Evolutionary conservation across 2,888 invertebrate genomes (phyloP).

Genomic region (Apomyelois bistriatella): DNA sequence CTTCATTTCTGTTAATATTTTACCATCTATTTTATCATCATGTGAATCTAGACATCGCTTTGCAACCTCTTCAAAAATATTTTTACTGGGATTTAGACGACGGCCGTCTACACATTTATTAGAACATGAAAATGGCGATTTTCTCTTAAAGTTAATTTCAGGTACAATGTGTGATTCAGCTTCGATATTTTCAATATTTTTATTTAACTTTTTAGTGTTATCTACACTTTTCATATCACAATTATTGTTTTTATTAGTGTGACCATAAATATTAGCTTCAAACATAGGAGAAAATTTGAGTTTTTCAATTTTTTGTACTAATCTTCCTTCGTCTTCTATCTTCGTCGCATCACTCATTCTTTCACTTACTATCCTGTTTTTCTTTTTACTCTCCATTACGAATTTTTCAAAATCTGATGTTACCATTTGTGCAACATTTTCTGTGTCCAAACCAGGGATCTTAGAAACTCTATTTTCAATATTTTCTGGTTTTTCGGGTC

Average conservation of each 20-base stretch:
- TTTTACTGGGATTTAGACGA: background rate
- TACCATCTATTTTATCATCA: conserved; percentile 32
- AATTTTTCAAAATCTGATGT: conserved; percentile 1
- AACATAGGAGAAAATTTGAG: conserved; percentile 44
- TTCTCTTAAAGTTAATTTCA: no score
- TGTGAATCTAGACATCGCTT: conserved; percentile 35
- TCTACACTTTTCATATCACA: background rate
- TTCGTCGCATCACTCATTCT: conserved; percentile 26
- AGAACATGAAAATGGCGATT: background rate
- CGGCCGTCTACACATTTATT: background rate
- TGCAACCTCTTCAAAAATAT: conserved; percentile 31
- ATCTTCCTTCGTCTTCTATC: conserved; percentile 34
- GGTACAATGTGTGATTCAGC: background rate
- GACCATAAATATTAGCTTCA: conserved; percentile 27
- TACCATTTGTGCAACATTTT: conserved; percentile 18
- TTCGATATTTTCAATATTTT: background rate
- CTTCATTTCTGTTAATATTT: conserved; percentile 37
- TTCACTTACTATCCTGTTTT: conserved; percentile 27
- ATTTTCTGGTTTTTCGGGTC: conserved; percentile 17
- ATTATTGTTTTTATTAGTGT: background rate
- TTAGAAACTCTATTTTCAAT: background rate
- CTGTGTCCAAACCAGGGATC: conserved; percentile 6
- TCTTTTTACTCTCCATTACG: conserved; percentile 24
- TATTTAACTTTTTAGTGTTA: background rate
- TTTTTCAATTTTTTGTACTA: conserved; percentile 46